Evolutionary conservation across 1,140 invertebrate species (phyloP), one percentile per base, ranked within the genome.

Genomic region (Drosophila eugracilis): DNA sequence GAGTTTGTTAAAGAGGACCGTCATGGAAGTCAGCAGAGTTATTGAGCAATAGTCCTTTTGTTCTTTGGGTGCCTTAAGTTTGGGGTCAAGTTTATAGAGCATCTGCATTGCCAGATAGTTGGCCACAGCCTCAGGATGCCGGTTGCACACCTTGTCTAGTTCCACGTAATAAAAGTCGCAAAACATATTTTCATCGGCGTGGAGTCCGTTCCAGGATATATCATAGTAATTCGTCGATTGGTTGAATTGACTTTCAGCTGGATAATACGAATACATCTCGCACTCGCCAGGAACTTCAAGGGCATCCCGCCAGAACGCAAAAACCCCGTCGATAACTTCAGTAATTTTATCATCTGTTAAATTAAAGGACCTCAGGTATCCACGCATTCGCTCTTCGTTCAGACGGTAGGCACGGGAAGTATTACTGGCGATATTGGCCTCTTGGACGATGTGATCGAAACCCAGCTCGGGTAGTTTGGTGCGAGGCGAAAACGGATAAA

Each of bases 11-110:
- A 90, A 28, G 0, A 90, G 34, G 45, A 48, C 75, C 0, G 24
- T 22, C 49, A 89, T 19, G 5, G 71, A 34, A 7, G 5, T 22
- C 10, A 57, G 36, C 0, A 86, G 5, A 42, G 2, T 70, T 15
- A 14, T 34, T 14, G n/a, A 75, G 7, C 59, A 90, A 26, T 67
- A 28, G 22, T 90, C 78, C 5, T 45, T 75, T 94, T 94, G 41
- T 90, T 78, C 84, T 12, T 69, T 72, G 6, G 24, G 45, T 1
- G 52, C 49, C 39, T 78, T 75, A 2, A 91, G 30, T 4, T 67
- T 78, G 5, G 85, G 39, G 49, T 91, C 89, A 71, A 91, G 63
- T 0, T n/a, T 15, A 47, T 81, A 85, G 0, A 91, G 58, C n/a
- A 91, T 30, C 41, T 89, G 70, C 73, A 91, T 72, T 5, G 89